Evolutionary conservation across 2,888 invertebrate genomes (phyloP), one percentile per base, ranked within the genome.

Genomic region (Craniophora ligustri): DNA sequence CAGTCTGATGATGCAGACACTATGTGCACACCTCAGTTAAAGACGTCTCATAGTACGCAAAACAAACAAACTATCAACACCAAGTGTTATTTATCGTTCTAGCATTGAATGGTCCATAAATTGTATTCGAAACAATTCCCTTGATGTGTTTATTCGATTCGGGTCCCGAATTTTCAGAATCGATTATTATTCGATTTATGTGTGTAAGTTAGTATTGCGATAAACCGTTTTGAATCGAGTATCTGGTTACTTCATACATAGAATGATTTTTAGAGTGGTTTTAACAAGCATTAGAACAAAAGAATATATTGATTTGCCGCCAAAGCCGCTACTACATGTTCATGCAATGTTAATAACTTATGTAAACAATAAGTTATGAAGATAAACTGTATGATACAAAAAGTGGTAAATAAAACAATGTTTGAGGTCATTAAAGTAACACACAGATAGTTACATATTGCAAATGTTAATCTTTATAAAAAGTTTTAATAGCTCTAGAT

Each of bases 171-270:
- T 70, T 59, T 59, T 16, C 40, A 36, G 36, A 53, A 60, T 65
- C 60, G 44, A 66, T 73, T 57, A 42, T 38, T 39, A 3, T 34
- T 40, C 39, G 30, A 69, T 69, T 69, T 68, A 54, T 68, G 35
- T 31, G 8, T 34, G 41, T 44, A 35, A 44, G 45, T 54, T 51
- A 54, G 19, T 30, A 45, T 48, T 15, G 38, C 55, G 15, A 46
- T 55, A 55, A 53, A 46, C 46, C 18, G 10, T 32, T 5, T 35
- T n/a, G 30, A 2, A 40, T 55, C 35, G 14, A 51, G 19, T 35
- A 32, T 34, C 69, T 55, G n/a, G 1, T 5, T 6, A 19, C 6
- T 6, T 5, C 23, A 14, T 28, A 64, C 55, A 53, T 32, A 34
- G 6, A 34, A 41, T 28, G 18, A 42, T 64, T 35, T 19, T 15